Percentiles rank a stretch among this genome's conserved stretches.
Conservation (phyloP, 2,113 vertebrate genomes). For the Cranoglanis bouderius region DNA sequence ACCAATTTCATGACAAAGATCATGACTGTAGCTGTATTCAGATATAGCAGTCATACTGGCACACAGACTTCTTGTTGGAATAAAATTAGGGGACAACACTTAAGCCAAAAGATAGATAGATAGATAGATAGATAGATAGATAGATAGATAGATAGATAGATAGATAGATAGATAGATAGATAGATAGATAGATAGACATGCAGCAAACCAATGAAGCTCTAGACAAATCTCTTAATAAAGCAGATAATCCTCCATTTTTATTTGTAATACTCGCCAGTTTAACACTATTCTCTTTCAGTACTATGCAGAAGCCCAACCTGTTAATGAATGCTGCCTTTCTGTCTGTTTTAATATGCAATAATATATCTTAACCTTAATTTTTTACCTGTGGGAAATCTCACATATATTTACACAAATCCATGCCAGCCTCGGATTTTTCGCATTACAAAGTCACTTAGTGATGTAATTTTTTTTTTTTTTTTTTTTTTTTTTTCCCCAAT, state of each 20-base stretch:
- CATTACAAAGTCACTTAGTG: constrained; percentile 9
- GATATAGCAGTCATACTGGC: neutral
- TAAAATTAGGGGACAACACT: neutral
- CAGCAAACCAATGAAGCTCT: neutral
- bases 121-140: constrained; percentile 34
- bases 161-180: constrained; percentile 40
- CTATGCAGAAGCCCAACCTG: neutral
- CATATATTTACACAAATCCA: neutral
- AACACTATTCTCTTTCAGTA: neutral
- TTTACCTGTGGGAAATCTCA: neutral
- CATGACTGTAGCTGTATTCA: neutral
- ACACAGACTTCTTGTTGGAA: constrained; percentile 6
- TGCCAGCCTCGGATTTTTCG: too few species aligned
- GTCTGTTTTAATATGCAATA: neutral
- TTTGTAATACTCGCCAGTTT: neutral
- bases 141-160: constrained; percentile 57
- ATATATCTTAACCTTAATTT: neutral
- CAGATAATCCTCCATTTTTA: neutral
- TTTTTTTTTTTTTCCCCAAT: neutral
- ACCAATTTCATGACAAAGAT: neutral
- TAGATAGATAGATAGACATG: constrained; percentile 11
- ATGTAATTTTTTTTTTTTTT: neutral
- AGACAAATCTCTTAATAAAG: neutral
- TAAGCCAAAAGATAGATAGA: constrained; percentile 58
- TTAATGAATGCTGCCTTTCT: neutral